phyloP scores from a whole-genome alignment of 2,888 invertebrate genomes.

The Andrena trimmerana region DNA sequence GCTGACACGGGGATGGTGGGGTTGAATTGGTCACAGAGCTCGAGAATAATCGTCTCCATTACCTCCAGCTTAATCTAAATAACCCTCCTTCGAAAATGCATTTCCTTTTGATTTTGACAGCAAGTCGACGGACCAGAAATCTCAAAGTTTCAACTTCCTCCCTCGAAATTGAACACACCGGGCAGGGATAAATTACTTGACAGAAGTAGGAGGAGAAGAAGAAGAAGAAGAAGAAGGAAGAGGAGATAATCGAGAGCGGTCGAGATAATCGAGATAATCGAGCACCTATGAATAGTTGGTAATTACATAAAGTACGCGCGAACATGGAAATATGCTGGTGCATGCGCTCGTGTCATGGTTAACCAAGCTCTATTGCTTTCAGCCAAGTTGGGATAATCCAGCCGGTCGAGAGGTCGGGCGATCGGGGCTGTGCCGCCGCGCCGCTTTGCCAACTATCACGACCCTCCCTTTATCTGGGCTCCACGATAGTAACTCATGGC shows the following conservation, averaged over 20 bases:
- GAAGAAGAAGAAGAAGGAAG: neutral
- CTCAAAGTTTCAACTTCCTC: neutral
- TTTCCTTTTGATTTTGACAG: too few relatives aligned
- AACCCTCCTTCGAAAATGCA: slow-evolving; percentile 50
- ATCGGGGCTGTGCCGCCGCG: slow-evolving; percentile 27
- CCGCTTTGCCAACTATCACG: slow-evolving; percentile 70
- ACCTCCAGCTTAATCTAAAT: slow-evolving; percentile 54
- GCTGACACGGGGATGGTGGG: slow-evolving; percentile 66
- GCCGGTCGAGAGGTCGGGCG: slow-evolving; percentile 30
- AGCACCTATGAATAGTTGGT: slow-evolving; percentile 48
- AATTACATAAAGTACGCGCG: slow-evolving; percentile 59
- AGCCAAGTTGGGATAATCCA: slow-evolving; percentile 79
- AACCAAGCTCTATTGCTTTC: slow-evolving; percentile 71
- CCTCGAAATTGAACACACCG: neutral
- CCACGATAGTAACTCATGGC: slow-evolving; percentile 72
- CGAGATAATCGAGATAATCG: slow-evolving; percentile 56
- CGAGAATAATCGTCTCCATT: slow-evolving; percentile 50
- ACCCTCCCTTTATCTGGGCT: slow-evolving; percentile 74
- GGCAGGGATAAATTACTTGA: slow-evolving; percentile 32
- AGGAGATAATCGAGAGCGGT: slow-evolving; percentile 44
- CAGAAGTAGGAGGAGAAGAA: neutral
- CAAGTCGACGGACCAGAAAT: too few relatives aligned
- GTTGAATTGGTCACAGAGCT: slow-evolving; percentile 48
- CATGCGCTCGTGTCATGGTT: slow-evolving; percentile 55
- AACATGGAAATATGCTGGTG: slow-evolving; percentile 58